A percentile compares a stretch with the other conserved stretches of the same genome.
phyloP scores from a whole-genome alignment of 2,113 vertebrate species.

The Turnix velox region DNA sequence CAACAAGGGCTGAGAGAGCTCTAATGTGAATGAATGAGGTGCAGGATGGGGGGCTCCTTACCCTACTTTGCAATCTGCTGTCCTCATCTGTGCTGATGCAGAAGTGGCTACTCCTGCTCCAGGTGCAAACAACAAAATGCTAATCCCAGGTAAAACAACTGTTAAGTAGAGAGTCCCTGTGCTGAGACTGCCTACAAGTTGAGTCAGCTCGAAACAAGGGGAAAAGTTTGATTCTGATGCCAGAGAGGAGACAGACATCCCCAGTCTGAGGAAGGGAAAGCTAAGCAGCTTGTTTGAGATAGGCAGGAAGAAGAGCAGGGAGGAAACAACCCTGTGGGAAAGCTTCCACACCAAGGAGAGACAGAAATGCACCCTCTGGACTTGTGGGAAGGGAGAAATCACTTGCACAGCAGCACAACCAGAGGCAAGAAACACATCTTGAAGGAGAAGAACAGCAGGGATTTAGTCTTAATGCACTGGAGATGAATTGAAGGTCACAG shows the following conservation, averaged over 20 bases:
- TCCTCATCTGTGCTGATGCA: not conserved
- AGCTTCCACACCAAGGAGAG: not conserved
- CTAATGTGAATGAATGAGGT: not conserved
- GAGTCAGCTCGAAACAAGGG: not conserved
- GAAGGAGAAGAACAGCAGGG: not conserved
- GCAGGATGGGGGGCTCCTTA: not conserved
- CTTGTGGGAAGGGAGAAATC: not conserved
- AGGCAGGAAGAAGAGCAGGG: not conserved
- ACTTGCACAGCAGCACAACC: not conserved
- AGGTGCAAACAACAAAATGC: not conserved
- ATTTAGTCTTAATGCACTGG: fast-evolving
- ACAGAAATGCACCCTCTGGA: not conserved
- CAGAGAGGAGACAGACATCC: not conserved
- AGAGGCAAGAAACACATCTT: not conserved
- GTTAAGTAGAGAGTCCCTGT: not conserved
- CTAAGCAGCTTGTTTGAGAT: not conserved
- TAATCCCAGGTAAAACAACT: not conserved
- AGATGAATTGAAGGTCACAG: not conserved
- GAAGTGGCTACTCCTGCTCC: not conserved
- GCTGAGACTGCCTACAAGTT: not conserved
- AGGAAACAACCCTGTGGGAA: not conserved
- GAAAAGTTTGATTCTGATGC: not conserved
- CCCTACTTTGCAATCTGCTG: not conserved
- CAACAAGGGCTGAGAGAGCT: not conserved
- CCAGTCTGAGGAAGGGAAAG: not conserved